Evolutionary conservation across 1,140 invertebrate genomes (phyloP).

Genomic region (Armadillidium nasatum): DNA sequence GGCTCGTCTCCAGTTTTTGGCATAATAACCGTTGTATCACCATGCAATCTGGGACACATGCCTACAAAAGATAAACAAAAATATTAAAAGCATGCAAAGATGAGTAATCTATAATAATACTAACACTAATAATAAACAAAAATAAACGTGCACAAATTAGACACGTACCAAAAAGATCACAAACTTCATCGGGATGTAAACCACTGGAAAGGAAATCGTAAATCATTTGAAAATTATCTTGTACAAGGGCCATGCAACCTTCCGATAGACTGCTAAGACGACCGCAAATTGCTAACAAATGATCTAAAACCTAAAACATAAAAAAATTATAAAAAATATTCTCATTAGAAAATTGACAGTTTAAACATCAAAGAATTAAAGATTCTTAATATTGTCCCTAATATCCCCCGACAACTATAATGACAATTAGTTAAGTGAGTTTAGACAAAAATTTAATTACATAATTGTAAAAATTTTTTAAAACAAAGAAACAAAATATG

Average conservation of each 20-base stretch:
- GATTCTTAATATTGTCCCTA: too few species aligned
- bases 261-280: conserved; percentile 66
- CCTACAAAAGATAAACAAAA: background rate
- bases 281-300: conserved; percentile 57
- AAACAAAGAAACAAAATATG: too few species aligned
- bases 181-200: conserved; percentile 62
- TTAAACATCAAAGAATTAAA: background rate
- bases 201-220: conserved; percentile 52
- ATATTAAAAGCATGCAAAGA: too few species aligned
- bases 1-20: conserved; percentile 36
- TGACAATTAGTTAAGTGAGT: too few species aligned
- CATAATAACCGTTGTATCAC: conserved; percentile 17
- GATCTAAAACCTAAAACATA: conserved; percentile 45
- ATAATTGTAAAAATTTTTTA: too few species aligned
- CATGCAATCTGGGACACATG: conserved; percentile 25
- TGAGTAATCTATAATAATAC: too few species aligned
- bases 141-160: background rate
- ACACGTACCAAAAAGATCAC: conserved; percentile 69
- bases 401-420: too few species aligned
- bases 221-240: conserved; percentile 66
- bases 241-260: conserved; percentile 65
- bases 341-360: background rate
- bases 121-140: too few species aligned
- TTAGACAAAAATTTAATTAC: too few species aligned
- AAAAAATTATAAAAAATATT: conserved; percentile 39